Base-by-base conservation (phyloP, 2,113 vertebrate species). In the Anas platyrhynchos region DNA sequence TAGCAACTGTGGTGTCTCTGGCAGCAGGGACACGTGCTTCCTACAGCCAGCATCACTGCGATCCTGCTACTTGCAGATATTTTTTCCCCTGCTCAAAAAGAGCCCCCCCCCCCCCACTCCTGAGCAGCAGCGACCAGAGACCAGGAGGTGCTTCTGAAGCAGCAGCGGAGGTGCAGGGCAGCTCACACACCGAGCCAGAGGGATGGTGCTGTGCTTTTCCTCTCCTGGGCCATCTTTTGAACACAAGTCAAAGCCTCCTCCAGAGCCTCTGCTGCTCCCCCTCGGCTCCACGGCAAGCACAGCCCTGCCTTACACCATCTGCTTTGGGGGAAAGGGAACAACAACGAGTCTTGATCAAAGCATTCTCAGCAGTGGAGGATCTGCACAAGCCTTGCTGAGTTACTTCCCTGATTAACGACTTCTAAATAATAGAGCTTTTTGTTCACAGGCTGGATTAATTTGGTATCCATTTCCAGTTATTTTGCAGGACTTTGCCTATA, bases 1-100 rank as follows among this genome's bases (percentile, higher is more conserved):
- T 96, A 90, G 96, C 93, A 97, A 97, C 96, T 75, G 83, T 38
- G 56, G 32, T 96, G 90, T 94, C 83, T 85, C 94, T 93, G 90
- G 92, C 0, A 16, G 88, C 88, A 68, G 46, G 23, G 88, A 76
- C 54, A 74, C 59, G 27, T 16, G 15, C 91, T 85, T 76, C 79
- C 83, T 46, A 56, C 85, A 83, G 86, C 68, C 88, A 90, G 87
- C 27, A 9, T 1, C 59, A 74, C 68, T 38, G 79, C 18, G 93
- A 94, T 72, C 41, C 62, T 23, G 36, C 68, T 72, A 59, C 56
- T 46, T 86, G 61, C 74, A 74, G 67, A 55, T 73, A 44, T 46
- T 26, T 48, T 13, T 38, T 4, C 10, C 43, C 13, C 11, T 63
- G 65, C 38, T 65, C 56, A 61, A 46, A 77, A 41, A 83, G 52